A percentile compares a stretch with the other conserved stretches of the same genome.
Conservation (phyloP, 2,113 vertebrate genomes). For the Myrmecophaga tridactyla region DNA sequence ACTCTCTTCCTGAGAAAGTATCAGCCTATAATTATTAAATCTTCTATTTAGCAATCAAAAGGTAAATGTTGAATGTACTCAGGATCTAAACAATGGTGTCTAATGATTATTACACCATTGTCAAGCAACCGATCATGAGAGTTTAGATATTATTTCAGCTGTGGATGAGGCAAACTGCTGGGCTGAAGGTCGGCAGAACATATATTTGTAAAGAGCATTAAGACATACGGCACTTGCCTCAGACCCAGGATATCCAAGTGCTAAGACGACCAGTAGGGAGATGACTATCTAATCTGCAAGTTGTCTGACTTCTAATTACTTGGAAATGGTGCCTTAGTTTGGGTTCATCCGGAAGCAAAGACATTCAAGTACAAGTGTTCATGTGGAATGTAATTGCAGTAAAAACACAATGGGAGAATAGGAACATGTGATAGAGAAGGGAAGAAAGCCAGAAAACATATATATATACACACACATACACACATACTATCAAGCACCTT, state of each 20-base stretch:
- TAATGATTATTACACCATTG: conserved; percentile 10
- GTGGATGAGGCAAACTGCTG: neutral
- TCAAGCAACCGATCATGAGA: neutral
- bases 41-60: conserved; percentile 32
- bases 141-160: neutral
- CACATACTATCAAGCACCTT: neutral
- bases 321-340: neutral
- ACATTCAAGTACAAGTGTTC: conserved; percentile 17
- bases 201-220: neutral
- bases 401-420: neutral
- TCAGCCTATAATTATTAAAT: neutral
- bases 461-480: neutral
- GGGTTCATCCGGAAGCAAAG: neutral
- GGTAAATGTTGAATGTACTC: neutral
- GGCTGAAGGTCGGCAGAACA: neutral
- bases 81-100: neutral
- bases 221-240: neutral
- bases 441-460: neutral
- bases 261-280: neutral
- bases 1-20: conserved; percentile 17
- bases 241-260: neutral
- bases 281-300: neutral
- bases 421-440: neutral
- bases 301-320: neutral
- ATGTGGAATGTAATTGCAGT: neutral